phyloP scores from a whole-genome alignment of 2,797 vertebrate genomes.

The Gambusia yucatana region DNA sequence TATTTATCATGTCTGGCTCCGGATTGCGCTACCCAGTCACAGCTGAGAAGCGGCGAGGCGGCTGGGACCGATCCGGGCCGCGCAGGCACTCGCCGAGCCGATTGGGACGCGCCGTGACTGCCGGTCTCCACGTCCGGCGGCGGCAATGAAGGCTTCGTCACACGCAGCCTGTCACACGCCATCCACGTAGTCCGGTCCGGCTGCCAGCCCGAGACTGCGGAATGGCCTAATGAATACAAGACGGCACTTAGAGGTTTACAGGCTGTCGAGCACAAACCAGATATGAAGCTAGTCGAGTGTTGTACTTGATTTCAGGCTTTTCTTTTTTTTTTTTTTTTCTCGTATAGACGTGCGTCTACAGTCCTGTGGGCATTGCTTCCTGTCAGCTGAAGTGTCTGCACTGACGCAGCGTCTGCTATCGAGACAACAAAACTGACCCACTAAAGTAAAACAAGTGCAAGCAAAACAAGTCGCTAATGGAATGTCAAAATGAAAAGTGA shows the following conservation, averaged over 20 bases:
- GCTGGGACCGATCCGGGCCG: constrained; percentile 67
- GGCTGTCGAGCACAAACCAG: constrained; percentile 27
- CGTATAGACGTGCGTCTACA: not conserved
- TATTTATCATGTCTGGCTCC: constrained; percentile 71
- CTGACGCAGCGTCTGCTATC: constrained; percentile 20
- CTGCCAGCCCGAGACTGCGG: constrained; percentile 27
- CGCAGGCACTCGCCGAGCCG: constrained; percentile 38
- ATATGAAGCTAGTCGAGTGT: constrained; percentile 9
- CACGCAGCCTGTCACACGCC: constrained; percentile 50
- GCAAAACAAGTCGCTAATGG: constrained; percentile 30
- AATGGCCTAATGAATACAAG: constrained; percentile 59
- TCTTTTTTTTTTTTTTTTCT: not conserved
- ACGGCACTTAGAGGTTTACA: constrained; percentile 40
- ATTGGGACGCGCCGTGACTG: constrained; percentile 28
- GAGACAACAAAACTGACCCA: constrained; percentile 47
- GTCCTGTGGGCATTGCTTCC: constrained; percentile 31
- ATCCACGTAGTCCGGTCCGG: constrained; percentile 14
- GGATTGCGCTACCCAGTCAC: constrained; percentile 47
- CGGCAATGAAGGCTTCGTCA: constrained; percentile 68
- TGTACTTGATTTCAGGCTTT: not conserved
- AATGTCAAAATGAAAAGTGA: constrained; percentile 17
- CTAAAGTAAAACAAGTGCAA: constrained; percentile 32
- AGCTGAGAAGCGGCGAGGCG: constrained; percentile 59
- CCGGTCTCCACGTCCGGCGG: constrained; percentile 23
- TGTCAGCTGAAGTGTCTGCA: constrained; percentile 37